phyloP scores from a whole-genome alignment of 2,888 invertebrate species.

The Diloba caeruleocephala region DNA sequence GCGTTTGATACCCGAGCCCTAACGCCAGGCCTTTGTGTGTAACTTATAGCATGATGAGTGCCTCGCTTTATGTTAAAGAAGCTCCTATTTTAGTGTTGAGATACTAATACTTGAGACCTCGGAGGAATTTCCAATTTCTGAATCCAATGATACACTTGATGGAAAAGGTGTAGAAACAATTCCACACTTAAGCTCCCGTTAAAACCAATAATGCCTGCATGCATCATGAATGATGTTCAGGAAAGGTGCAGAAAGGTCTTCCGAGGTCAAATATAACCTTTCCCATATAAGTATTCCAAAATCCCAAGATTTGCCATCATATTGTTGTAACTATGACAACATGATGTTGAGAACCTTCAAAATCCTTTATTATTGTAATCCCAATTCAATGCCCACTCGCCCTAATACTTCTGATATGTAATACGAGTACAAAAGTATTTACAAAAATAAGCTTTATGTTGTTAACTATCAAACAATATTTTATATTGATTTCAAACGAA shows the following conservation, averaged over 20 bases:
- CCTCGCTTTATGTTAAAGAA: conserved; percentile 63
- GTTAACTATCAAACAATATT: conserved; percentile 67
- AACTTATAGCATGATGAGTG: conserved; percentile 85
- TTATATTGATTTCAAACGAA: conserved; percentile 54
- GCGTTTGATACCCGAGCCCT: conserved; percentile 73
- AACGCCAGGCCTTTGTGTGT: conserved; percentile 86
- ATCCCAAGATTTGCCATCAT: conserved; percentile 3
- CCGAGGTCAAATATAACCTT: conserved; percentile 22
- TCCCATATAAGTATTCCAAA: conserved; percentile 13
- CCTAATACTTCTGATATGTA: conserved; percentile 36
- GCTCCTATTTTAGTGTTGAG: conserved; percentile 44
- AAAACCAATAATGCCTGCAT: conserved; percentile 1
- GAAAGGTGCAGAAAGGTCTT: conserved; percentile 20
- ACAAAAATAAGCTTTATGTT: conserved; percentile 69
- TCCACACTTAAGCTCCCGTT: conserved; percentile 2
- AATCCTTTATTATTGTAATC: conserved; percentile 15
- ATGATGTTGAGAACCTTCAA: not conserved
- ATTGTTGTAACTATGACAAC: not conserved
- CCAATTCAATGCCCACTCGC: conserved; percentile 13
- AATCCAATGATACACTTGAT: not conserved
- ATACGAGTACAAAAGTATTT: conserved; percentile 30
- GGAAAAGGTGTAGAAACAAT: not conserved
- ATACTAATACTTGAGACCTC: conserved; percentile 41
- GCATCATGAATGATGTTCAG: not conserved
- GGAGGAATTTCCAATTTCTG: conserved; percentile 28